Evolutionary conservation across 2,888 invertebrate species (phyloP), one percentile per base, ranked within the genome.

Genomic region (Sipha maydis): DNA sequence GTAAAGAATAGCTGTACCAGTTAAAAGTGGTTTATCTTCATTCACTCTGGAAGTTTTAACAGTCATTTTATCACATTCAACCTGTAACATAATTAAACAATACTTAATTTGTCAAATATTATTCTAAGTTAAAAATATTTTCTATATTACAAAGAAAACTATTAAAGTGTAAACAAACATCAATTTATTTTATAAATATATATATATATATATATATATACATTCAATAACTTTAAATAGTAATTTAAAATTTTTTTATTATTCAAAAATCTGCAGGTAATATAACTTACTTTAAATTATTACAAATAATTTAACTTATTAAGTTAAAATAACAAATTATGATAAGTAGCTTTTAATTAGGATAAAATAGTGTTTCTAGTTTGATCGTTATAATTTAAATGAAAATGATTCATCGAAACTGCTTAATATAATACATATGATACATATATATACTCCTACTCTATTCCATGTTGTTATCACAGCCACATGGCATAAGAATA

Each of bases 11-110:
- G 86, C 21, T 28, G 86, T 80, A 28, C 86, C 86, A 80, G 86
- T 86, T 61, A 86, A 86, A 19, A 86, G 86, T 73, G 86, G 86
- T 73, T 86, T 86, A 41, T 80, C 86, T 86, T 86, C 86, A 75
- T 86, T 86, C 14, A 73, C 73, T 86, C 86, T 86, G 28, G 80
- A 56, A 19, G 86, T 86, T 80, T 86, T 79, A 61, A 86, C 25
- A 41, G 86, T 86, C 86, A 86, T 86, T 86, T 79, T 86, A 61
- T 73, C 48, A 73, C 73, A 41, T 38, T 80, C 80, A 41, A 61
- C n/a, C 86, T 86, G 61, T 61, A 80, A 80, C 25, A 34, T 69
- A 28, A 56, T 19, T n/a, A 25, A 80, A 34, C 34, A 38, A 38
- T 67, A 41, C 17, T 80, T 0, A 77, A 77, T 31, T 31, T 77